Evolutionary conservation across 2,888 invertebrate genomes (phyloP), one percentile per base, ranked within the genome.

Genomic region (Dusona sp.): DNA sequence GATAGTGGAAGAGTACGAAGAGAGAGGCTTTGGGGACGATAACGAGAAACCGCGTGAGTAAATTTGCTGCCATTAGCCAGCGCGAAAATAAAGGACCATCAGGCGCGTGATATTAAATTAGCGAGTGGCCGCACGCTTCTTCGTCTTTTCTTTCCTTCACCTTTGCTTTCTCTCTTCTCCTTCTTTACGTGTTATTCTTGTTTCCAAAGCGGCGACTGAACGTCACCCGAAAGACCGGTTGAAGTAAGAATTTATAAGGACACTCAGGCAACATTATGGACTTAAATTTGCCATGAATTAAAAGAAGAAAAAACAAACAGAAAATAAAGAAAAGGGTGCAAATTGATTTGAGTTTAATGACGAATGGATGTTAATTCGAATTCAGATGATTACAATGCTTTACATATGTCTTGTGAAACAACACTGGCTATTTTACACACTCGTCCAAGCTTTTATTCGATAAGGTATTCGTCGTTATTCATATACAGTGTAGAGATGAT

Each of bases 61-160:
- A 93, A 93, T 93, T 93, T 92, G 92, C 92, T 92, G 92, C 93
- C 93, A 93, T 93, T 93, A 93, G 92, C 92, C 90, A 68, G 91
- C 88, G 91, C 90, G 92, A 92, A 92, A 93, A 93, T 93, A 93
- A 93, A 93, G 92, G 90, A 93, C 91, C 86, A 75, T 79, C 72
- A 67, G 86, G 91, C 90, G 89, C 89, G 90, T 90, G 92, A 93
- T 93, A 93, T 93, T 93, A 93, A 93, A 93, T 93, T 93, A 93
- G 92, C 92, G 88, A 90, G 88, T 45, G 81, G 83, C 68, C 88
- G 85, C 90, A 88, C 90, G 89, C 86, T 87, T 87, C 88, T 86
- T 83, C 87, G 81, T 83, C 79, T 83, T 87, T 78, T 85, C 84
- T 78, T 73, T 79, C 73, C 68, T 74, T 48, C 80, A 61, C 48